Evolutionary conservation across 2,797 vertebrate species (phyloP), one percentile per base, ranked within the genome.

Genomic region (Limnodromus scolopaceus): DNA sequence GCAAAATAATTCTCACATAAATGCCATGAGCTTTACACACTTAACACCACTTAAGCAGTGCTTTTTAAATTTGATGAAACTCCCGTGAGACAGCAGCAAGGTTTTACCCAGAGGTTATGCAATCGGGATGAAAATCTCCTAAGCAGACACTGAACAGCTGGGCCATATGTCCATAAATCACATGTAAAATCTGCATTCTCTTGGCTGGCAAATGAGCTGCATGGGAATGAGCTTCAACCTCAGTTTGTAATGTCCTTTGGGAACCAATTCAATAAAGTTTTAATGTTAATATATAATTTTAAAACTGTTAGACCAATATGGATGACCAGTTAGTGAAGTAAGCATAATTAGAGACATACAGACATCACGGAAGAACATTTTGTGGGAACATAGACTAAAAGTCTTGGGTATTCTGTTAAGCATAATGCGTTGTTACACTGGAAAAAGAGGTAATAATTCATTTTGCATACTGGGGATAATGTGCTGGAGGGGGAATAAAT

Each of bases 371-470:
- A 80, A 92, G 61, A 93, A 75, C 12, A 45, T 48, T 85, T 64
- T 89, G 41, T 87, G 64, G 91, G 70, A 94, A 75, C 17, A 53
- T 2, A 91, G 58, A 48, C 77, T 63, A 61, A 46, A 93, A 84
- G 63, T 87, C 94, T 95, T 45, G 54, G 22, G 78, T 87, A 20
- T 93, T 93, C 54, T 58, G 53, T 87, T 63, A 57, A 96, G 76
- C 55, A 61, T 95, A 92, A 90, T 77, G 68, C 7, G 3, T 39
- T 93, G 69, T 71, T 94, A 65, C 74, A 65, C 36, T 81, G 48
- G 32, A 94, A 75, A 84, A 84, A 95, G 65, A 92, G 61, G 65
- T 64, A 96, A 95, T 96, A 92, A 96, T 89, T 97, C 91, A 96
- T 95, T 96, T 89, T 93, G 74, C 53, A 66, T 93, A 82, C 78